A percentile compares a stretch with the other conserved stretches of the same genome.
Evolutionary conservation across 2,888 invertebrate genomes (phyloP).

Genomic region (Ryuthela nishihirai): DNA sequence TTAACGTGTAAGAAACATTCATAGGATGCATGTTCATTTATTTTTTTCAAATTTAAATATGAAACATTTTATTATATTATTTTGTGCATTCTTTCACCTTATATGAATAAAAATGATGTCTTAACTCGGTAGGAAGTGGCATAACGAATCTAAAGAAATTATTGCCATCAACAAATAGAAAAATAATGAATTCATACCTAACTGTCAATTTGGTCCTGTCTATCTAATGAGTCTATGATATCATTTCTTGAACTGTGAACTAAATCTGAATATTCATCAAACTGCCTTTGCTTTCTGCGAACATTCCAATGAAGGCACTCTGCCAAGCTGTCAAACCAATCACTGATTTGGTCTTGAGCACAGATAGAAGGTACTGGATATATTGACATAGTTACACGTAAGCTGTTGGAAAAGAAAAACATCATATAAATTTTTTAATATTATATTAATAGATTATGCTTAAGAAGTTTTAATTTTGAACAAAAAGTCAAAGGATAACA

Average conservation of each 20-base stretch:
- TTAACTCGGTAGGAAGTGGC: too few species aligned
- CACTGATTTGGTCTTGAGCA: constrained; percentile 90
- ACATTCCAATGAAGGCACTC: constrained; percentile 98
- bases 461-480: not conserved
- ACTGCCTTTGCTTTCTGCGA: constrained; percentile 84
- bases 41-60: too few species aligned
- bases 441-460: not conserved
- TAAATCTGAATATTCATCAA: constrained; percentile 70
- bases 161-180: too few species aligned
- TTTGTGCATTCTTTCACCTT: too few species aligned
- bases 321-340: constrained; percentile 95
- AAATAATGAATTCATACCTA: too few species aligned
- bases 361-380: constrained; percentile 96
- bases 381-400: constrained; percentile 90
- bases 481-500: not conserved
- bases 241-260: constrained; percentile 69
- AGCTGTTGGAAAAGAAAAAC: constrained; percentile 62
- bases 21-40: too few species aligned
- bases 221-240: constrained; percentile 71
- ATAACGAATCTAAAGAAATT: too few species aligned
- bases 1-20: too few species aligned
- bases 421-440: not conserved
- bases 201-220: constrained; percentile 50
- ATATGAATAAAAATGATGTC: too few species aligned
- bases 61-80: too few species aligned